These are phyloP conservation scores for Dicrurus megarhynchus DNA, from an alignment of 2,113 vertebrate genomes.

Conservation along the genomic window DNA sequence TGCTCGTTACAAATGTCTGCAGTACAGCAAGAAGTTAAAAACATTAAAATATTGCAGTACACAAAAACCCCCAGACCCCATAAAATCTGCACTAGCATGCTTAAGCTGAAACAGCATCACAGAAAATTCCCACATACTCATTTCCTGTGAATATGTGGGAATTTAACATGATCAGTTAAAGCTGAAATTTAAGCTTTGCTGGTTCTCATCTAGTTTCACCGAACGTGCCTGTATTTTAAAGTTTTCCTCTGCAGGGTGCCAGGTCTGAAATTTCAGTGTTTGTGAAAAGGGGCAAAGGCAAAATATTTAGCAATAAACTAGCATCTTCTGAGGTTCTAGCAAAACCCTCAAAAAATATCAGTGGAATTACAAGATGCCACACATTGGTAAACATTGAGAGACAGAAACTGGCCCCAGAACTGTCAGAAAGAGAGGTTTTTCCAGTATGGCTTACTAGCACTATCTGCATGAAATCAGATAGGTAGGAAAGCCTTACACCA, in stretches of 20 bases:
- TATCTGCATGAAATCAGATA: not conserved
- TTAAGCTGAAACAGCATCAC: not conserved
- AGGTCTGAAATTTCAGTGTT: not conserved
- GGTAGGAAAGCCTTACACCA: not conserved
- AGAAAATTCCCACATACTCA: not conserved
- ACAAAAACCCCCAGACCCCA: not conserved
- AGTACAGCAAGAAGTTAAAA: not conserved
- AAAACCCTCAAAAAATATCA: not conserved
- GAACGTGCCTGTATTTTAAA: not conserved
- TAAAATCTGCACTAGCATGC: not conserved
- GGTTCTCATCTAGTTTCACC: not conserved
- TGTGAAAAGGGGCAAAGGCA: not conserved
- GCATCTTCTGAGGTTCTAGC: not conserved
- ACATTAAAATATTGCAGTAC: not conserved
- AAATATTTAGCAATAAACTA: not conserved
- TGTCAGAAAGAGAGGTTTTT: not conserved
- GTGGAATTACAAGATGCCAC: not conserved
- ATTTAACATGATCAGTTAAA: not conserved
- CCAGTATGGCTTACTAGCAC: not conserved
- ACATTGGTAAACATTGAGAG: not conserved
- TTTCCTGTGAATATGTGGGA: not conserved
- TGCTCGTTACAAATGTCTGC: not conserved
- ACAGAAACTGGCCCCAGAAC: not conserved
- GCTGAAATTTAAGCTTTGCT: not conserved
- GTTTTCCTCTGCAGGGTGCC: not conserved